Conservation (phyloP, 2,113 vertebrate species). For the Neotragus moschatus region DNA sequence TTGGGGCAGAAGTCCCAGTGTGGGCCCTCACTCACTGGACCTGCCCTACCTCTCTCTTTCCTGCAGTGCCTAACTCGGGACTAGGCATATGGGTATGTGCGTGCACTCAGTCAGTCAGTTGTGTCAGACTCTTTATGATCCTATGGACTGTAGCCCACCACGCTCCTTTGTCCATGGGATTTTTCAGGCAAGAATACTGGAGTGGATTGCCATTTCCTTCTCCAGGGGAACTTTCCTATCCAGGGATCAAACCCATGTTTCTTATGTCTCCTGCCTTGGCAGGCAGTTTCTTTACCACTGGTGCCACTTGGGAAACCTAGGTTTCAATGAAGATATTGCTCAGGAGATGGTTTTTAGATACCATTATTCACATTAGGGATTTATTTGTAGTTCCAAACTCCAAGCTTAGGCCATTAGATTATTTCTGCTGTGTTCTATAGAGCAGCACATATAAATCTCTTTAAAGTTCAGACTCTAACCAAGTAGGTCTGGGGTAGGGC, state of each 20-base stretch:
- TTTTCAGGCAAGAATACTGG: not conserved
- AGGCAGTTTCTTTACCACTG: not conserved
- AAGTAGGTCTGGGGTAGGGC: not conserved
- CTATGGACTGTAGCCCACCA: not conserved
- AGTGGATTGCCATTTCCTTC: not conserved
- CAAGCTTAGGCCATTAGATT: not conserved
- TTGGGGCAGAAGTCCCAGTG: not conserved
- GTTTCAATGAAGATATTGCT: not conserved
- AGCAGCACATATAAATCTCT: not conserved
- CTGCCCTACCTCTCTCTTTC: not conserved
- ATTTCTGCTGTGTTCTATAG: not conserved
- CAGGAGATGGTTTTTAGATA: not conserved
- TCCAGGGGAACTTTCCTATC: not conserved
- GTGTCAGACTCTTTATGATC: not conserved
- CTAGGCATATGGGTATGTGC: not conserved
- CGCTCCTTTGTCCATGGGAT: not conserved
- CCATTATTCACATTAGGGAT: not conserved
- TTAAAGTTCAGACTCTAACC: not conserved
- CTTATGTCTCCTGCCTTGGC: not conserved
- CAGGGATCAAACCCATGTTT: not conserved
- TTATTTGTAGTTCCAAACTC: not conserved
- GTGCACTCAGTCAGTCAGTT: not conserved
- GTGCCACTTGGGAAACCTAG: not conserved
- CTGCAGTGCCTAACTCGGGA: not conserved
- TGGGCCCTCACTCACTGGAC: not conserved